These are phyloP conservation scores for Phalacrocorax carbo DNA, from an alignment of 2,113 vertebrate species.

Conservation along the genomic window DNA sequence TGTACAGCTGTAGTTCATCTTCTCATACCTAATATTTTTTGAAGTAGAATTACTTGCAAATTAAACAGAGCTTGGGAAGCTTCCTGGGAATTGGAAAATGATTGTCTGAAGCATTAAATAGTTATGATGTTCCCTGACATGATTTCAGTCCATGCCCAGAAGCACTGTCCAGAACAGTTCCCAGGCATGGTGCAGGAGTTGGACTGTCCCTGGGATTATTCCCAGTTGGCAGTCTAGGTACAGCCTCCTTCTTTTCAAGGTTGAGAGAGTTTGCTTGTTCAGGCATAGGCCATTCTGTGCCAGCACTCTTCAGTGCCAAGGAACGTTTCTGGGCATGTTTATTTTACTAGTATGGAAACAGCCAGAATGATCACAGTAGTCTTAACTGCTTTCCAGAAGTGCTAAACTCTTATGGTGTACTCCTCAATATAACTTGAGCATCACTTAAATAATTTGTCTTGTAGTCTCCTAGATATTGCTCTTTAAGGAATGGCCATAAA, in stretches of 20 bases:
- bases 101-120: neutral
- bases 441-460: neutral
- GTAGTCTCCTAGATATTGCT: neutral
- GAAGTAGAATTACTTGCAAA: neutral
- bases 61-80: neutral
- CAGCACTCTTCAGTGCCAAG: neutral
- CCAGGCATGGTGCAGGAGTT: neutral
- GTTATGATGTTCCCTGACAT: neutral
- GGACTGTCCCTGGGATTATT: neutral
- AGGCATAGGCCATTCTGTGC: neutral
- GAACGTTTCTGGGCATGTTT: neutral
- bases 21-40: neutral
- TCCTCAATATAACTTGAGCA: neutral
- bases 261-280: neutral
- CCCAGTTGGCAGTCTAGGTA: neutral
- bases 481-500: neutral
- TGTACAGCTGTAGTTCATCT: neutral
- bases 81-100: neutral
- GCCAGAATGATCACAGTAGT: neutral
- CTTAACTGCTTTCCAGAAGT: neutral
- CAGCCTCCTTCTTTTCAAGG: constrained; percentile 17
- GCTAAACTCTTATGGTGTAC: neutral
- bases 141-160: neutral
- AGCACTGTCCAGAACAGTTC: neutral
- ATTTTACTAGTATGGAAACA: neutral